phyloP scores from a whole-genome alignment of 2,113 vertebrate species.

The Chrysochloris asiatica region DNA sequence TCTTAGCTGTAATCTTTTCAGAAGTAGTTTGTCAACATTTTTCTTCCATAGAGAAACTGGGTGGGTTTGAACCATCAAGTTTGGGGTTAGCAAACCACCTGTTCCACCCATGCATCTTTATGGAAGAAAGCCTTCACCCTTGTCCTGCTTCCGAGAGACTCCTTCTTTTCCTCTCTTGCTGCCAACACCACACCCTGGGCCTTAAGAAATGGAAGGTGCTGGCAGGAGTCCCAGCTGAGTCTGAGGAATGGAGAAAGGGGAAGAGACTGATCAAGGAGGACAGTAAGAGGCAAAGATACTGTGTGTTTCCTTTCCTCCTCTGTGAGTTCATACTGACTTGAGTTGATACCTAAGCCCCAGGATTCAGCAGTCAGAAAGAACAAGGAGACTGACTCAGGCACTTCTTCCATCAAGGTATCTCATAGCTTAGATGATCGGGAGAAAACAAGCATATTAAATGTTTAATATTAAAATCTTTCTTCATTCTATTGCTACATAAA shows the following conservation, averaged over 20 bases:
- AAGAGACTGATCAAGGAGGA: not conserved
- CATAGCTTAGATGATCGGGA: not conserved
- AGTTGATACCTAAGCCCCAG: not conserved
- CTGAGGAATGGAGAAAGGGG: not conserved
- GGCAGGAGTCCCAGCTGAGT: not conserved
- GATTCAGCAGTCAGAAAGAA: not conserved
- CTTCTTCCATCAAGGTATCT: not conserved
- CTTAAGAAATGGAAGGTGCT: not conserved
- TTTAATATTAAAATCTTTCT: not conserved
- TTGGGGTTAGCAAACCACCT: not conserved
- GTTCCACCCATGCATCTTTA: not conserved
- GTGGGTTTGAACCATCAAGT: not conserved
- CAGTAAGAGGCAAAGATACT: not conserved
- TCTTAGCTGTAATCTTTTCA: not conserved
- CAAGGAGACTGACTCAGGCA: not conserved
- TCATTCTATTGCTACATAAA: not conserved
- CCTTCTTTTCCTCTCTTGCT: not conserved
- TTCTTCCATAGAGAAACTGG: not conserved
- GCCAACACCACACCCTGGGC: not conserved
- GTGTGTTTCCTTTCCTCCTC: not conserved
- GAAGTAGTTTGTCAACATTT: not conserved
- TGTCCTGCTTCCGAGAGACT: not conserved
- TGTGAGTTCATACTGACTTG: not conserved
- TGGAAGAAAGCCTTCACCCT: not conserved
- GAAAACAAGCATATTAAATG: not conserved